Evolutionary conservation across 2,888 invertebrate genomes (phyloP).

Genomic region (Drosophila kuntzei): DNA sequence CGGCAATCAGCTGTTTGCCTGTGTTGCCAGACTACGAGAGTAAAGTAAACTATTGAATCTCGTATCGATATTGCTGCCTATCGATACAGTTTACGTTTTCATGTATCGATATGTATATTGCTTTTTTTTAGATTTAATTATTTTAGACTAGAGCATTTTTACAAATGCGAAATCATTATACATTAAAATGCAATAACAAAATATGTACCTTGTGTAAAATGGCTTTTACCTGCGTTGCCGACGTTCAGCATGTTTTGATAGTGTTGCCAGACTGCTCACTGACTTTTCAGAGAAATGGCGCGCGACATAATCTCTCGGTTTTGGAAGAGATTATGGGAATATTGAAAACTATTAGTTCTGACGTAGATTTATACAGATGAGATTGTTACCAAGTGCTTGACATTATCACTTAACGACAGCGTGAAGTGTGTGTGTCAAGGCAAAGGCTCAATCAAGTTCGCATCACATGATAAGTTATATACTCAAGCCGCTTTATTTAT

Average conservation of each 20-base stretch:
- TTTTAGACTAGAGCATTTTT: too few species aligned
- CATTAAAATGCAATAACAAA: too few species aligned
- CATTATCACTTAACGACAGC: constrained; percentile 48
- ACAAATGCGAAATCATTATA: too few species aligned
- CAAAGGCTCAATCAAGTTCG: constrained; percentile 57
- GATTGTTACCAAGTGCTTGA: constrained; percentile 52
- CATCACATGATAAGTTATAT: constrained; percentile 63
- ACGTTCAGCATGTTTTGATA: background rate
- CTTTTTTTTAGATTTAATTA: too few species aligned
- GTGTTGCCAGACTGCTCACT: background rate
- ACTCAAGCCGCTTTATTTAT: constrained; percentile 16
- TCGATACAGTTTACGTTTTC: too few species aligned
- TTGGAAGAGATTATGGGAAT: constrained; percentile 19
- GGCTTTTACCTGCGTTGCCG: too few species aligned
- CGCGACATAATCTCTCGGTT: background rate
- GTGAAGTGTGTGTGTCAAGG: constrained; percentile 63
- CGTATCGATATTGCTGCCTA: too few species aligned
- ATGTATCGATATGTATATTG: too few species aligned
- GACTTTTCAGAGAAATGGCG: background rate
- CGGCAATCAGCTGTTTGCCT: constrained; percentile 13
- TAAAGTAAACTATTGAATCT: too few species aligned
- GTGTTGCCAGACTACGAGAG: constrained; percentile 38
- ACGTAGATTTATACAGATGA: background rate
- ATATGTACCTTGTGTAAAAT: too few species aligned
- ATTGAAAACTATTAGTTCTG: constrained; percentile 26